Evolutionary conservation across 2,888 invertebrate genomes (phyloP).

Genomic region (Diaperis boleti): DNA sequence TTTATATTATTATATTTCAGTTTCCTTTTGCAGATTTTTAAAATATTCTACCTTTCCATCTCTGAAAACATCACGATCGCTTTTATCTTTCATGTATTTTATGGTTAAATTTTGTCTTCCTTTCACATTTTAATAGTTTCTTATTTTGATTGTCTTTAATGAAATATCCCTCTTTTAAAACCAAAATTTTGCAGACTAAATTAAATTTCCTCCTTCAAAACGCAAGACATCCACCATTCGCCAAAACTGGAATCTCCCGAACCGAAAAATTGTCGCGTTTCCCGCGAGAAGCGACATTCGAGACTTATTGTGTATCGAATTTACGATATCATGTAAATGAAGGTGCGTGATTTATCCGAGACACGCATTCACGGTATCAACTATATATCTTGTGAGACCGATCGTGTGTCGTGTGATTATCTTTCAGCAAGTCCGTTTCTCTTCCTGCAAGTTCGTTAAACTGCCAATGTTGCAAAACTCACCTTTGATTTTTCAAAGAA

Average conservation of each 20-base stretch:
- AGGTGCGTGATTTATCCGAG: slow-evolving; percentile 9
- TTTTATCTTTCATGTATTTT: too few relatives aligned
- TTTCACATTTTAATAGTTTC: too few relatives aligned
- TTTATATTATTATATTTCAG: too few relatives aligned
- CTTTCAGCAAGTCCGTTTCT: slow-evolving; percentile 3
- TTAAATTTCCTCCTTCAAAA: too few relatives aligned
- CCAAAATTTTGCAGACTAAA: too few relatives aligned
- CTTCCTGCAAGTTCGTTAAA: slow-evolving; percentile 2
- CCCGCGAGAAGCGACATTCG: not conserved
- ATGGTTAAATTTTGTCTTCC: too few relatives aligned
- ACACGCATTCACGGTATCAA: slow-evolving; percentile 5
- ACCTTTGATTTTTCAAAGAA: too few relatives aligned
- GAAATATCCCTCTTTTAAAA: too few relatives aligned
- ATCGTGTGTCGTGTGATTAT: slow-evolving; percentile 8
- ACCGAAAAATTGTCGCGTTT: not conserved
- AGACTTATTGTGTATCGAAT: slow-evolving; percentile 4
- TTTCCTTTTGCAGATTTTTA: too few relatives aligned
- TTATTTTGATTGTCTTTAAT: too few relatives aligned
- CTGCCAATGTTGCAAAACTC: not conserved
- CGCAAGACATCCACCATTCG: not conserved
- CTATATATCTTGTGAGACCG: not conserved
- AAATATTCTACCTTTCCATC: too few relatives aligned
- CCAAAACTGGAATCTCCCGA: not conserved
- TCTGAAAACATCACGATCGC: too few relatives aligned
- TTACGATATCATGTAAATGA: slow-evolving; percentile 1